Conservation (phyloP, 2,113 vertebrate species). For the Oreotrochilus melanogaster region DNA sequence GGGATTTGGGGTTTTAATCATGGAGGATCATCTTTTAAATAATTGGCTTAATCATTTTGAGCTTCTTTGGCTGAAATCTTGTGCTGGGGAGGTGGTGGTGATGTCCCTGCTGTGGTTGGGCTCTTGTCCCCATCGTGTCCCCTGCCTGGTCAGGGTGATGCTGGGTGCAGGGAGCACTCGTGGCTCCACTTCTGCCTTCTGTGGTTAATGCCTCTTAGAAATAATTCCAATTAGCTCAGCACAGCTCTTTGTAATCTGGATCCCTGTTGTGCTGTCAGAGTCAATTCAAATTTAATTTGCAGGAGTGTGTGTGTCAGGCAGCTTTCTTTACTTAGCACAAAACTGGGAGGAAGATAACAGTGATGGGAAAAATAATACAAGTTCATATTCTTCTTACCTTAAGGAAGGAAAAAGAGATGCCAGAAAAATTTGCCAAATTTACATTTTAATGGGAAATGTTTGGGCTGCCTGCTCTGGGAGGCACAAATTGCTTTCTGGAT, state of each 20-base stretch:
- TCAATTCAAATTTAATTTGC: slow-evolving; percentile 68
- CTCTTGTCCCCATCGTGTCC: neutral
- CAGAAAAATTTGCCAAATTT: slow-evolving; percentile 57
- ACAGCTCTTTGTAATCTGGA: slow-evolving; percentile 36
- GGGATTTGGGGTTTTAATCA: neutral
- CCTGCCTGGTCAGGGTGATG: accelerated
- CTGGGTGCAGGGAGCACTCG: accelerated
- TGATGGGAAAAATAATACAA: slow-evolving; percentile 55
- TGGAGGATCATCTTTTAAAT: neutral
- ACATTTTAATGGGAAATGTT: slow-evolving; percentile 71
- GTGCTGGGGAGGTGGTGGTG: no score
- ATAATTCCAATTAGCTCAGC: slow-evolving; percentile 50
- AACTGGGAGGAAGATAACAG: neutral
- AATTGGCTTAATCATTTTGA: neutral
- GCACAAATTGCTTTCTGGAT: slow-evolving; percentile 24
- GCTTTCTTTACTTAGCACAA: slow-evolving; percentile 49
- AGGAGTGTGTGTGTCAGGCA: neutral
- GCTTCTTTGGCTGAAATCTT: neutral
- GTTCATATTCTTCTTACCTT: slow-evolving; percentile 49
- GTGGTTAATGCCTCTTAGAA: neutral
- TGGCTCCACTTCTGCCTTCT: neutral
- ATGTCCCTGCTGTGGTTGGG: neutral
- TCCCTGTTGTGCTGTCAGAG: slow-evolving; percentile 63
- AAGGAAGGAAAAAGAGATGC: slow-evolving; percentile 42
- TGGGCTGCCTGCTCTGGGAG: slow-evolving; percentile 28